These are phyloP conservation scores for Branchipolynoe longqiensis DNA, from an alignment of 2,888 invertebrate species.

Conservation along the genomic window DNA sequence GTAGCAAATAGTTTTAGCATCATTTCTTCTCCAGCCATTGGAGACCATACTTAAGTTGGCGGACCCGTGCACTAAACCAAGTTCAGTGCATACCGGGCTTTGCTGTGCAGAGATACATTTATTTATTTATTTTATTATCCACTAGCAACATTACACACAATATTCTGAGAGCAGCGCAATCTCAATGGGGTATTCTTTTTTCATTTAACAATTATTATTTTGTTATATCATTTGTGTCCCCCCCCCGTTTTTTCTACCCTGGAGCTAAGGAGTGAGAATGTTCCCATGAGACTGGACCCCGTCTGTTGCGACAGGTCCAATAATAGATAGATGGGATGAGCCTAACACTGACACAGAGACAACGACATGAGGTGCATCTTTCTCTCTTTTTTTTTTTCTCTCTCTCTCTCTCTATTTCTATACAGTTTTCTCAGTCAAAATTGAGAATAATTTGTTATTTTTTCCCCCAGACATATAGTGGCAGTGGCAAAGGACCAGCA, in stretches of 20 bases:
- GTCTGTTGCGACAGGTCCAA: not conserved
- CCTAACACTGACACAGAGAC: not conserved
- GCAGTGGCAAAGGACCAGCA: conserved; percentile 47
- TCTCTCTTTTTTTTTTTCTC: not conserved
- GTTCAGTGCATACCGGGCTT: not conserved
- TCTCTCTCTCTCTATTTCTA: not conserved
- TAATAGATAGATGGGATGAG: not conserved
- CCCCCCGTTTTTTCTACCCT: too few relatives aligned
- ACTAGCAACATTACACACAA: conserved; percentile 14
- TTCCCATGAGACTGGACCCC: not conserved
- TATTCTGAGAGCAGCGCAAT: not conserved
- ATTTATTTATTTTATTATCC: not conserved
- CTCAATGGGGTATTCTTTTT: not conserved
- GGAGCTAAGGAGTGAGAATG: too few relatives aligned
- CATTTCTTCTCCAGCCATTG: not conserved
- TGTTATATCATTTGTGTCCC: too few relatives aligned
- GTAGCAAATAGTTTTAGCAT: not conserved
- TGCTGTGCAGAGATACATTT: not conserved
- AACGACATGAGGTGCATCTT: conserved; percentile 15
- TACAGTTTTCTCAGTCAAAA: too few relatives aligned
- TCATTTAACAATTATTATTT: too few relatives aligned
- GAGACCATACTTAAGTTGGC: not conserved
- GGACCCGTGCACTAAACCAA: not conserved
- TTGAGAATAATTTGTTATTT: not conserved
- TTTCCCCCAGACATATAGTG: not conserved